Conservation (phyloP, 2,888 invertebrate genomes). For the Meteorus colon region DNA sequence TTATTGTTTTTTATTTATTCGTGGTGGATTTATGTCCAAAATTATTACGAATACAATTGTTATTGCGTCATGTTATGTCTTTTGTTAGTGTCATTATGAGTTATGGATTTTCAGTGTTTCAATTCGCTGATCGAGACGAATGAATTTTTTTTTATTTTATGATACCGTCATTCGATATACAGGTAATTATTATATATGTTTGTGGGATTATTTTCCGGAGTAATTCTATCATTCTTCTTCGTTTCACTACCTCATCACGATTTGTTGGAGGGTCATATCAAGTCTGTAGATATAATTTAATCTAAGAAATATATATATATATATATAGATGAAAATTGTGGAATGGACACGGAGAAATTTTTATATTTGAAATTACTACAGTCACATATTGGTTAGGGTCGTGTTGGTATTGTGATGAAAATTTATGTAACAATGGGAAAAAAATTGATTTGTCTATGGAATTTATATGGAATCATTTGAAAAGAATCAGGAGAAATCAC, state of each 20-base stretch:
- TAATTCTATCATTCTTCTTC: constrained; percentile 19
- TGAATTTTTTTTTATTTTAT: neutral
- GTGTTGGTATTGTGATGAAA: too few relatives aligned
- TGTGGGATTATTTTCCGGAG: neutral
- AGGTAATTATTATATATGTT: neutral
- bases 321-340: too few relatives aligned
- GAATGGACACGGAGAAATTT: too few relatives aligned
- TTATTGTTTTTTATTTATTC: constrained; percentile 1
- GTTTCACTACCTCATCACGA: constrained; percentile 13
- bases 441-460: too few relatives aligned
- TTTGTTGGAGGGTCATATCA: neutral
- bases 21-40: constrained; percentile 1
- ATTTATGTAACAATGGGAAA: too few relatives aligned
- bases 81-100: constrained; percentile 27
- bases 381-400: too few relatives aligned
- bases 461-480: too few relatives aligned
- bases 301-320: neutral
- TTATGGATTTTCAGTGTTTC: constrained; percentile 12
- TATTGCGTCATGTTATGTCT: constrained; percentile 27
- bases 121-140: neutral
- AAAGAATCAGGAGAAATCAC: too few relatives aligned
- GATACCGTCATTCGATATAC: constrained; percentile 2
- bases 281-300: neutral
- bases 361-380: too few relatives aligned
- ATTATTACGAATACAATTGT: constrained; percentile 38